These are phyloP conservation scores for Paralichthys olivaceus DNA, from an alignment of 2,113 vertebrate genomes.

Conservation along the genomic window DNA sequence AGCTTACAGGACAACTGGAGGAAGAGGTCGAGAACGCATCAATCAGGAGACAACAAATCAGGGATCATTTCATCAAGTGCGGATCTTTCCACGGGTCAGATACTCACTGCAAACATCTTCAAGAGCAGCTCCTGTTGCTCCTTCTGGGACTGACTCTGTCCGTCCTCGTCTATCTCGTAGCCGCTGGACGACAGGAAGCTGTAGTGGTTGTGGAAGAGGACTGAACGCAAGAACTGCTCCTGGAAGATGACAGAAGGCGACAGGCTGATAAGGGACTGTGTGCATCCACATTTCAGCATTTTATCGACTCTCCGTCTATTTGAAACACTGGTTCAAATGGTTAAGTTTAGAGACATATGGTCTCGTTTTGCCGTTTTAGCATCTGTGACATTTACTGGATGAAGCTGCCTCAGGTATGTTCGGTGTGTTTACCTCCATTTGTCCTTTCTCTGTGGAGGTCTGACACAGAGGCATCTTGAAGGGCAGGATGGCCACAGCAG, in stretches of 20 bases:
- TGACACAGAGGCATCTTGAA: slow-evolving; percentile 95
- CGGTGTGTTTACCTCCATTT: slow-evolving; percentile 91
- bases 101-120: slow-evolving; percentile 98
- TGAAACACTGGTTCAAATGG: too few relatives aligned
- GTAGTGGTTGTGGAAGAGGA: slow-evolving; percentile 89
- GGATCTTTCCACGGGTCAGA: not conserved
- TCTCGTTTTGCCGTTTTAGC: too few relatives aligned
- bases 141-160: slow-evolving; percentile 84
- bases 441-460: slow-evolving; percentile 92
- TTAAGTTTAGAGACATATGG: too few relatives aligned
- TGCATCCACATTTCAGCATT: not conserved
- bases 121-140: slow-evolving; percentile 95
- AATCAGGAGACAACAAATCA: not conserved
- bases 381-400: too few relatives aligned
- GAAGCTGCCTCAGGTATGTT: not conserved
- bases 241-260: slow-evolving; percentile 61
- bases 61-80: too few relatives aligned
- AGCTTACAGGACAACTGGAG: slow-evolving; percentile 93
- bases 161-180: slow-evolving; percentile 88
- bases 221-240: slow-evolving; percentile 95
- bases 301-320: too few relatives aligned
- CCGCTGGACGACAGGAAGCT: slow-evolving; percentile 89
- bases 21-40: not conserved
- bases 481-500: slow-evolving; percentile 90
- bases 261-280: not conserved